Conservation (phyloP, 2,888 invertebrate species). For the Copidosoma aretas region DNA sequence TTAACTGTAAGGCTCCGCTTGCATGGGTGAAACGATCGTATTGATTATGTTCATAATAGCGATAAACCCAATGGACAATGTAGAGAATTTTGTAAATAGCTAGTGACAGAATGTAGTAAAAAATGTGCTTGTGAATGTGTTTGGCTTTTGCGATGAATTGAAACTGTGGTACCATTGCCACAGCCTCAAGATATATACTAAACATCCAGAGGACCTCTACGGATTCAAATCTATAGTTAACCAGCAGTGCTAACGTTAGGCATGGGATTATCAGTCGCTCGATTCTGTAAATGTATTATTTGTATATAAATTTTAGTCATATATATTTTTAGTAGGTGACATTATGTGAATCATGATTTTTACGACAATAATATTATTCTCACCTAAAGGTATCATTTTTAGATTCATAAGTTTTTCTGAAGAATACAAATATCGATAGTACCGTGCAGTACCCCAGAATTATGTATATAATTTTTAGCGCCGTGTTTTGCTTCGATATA, state of each 20-base stretch:
- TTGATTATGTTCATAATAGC: not conserved
- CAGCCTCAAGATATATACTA: constrained; percentile 34
- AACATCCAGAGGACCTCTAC: constrained; percentile 33
- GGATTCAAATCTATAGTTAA: constrained; percentile 22
- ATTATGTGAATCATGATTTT: too few species aligned
- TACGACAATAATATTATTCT: too few species aligned
- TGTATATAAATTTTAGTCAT: too few species aligned
- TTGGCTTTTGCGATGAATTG: constrained; percentile 15
- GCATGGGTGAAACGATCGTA: constrained; percentile 30
- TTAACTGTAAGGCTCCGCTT: constrained; percentile 26
- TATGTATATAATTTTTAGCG: constrained; percentile 28
- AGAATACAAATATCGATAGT: constrained; percentile 31
- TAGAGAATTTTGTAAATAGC: constrained; percentile 19
- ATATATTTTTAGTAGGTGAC: too few species aligned
- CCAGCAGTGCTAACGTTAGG: constrained; percentile 23
- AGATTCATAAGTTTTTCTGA: constrained; percentile 35
- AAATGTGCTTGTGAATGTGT: constrained; percentile 21
- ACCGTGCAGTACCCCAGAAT: constrained; percentile 29
- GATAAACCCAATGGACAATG: constrained; percentile 13
- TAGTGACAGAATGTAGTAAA: constrained; percentile 24
- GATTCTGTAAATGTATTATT: constrained; percentile 20
- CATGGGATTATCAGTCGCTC: constrained; percentile 32
- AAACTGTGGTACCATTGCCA: constrained; percentile 36
- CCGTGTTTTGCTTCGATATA: constrained; percentile 25
- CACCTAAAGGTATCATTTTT: constrained; percentile 29